These are phyloP conservation scores for Rambutsinella grinnellia DNA, from an alignment of 2,888 invertebrate species.

Conservation along the genomic window DNA sequence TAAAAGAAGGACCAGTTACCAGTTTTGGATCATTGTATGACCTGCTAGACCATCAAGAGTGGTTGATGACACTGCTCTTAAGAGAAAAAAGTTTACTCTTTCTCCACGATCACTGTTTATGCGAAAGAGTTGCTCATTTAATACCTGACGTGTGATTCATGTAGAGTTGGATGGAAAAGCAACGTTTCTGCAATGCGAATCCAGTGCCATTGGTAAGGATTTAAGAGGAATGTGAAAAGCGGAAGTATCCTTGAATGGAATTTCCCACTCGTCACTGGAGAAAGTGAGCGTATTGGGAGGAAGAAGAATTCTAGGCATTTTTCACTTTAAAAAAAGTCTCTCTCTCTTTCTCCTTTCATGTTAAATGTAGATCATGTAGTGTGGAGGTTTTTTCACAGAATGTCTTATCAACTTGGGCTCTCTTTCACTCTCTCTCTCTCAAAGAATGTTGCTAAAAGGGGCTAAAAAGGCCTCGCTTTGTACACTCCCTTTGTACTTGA, in stretches of 20 bases:
- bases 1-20: background rate
- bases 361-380: background rate
- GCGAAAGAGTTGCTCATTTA: too few relatives aligned
- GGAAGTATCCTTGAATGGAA: background rate
- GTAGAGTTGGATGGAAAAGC: too few relatives aligned
- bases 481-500: too few relatives aligned
- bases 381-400: background rate
- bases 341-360: background rate
- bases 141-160: too few relatives aligned
- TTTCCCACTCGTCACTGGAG: background rate
- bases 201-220: too few relatives aligned
- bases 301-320: background rate
- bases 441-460: background rate
- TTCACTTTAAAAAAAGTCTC: background rate
- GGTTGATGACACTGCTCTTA: too few relatives aligned
- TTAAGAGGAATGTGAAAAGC: background rate
- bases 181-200: background rate
- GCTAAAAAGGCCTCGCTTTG: background rate
- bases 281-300: background rate
- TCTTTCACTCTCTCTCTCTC: too few relatives aligned
- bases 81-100: background rate
- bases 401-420: too few relatives aligned
- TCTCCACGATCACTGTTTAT: too few relatives aligned
- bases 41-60: too few relatives aligned
- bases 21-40: background rate